These are phyloP conservation scores for Siniperca obscura DNA, from an alignment of 2,797 vertebrate species.

Conservation along the genomic window DNA sequence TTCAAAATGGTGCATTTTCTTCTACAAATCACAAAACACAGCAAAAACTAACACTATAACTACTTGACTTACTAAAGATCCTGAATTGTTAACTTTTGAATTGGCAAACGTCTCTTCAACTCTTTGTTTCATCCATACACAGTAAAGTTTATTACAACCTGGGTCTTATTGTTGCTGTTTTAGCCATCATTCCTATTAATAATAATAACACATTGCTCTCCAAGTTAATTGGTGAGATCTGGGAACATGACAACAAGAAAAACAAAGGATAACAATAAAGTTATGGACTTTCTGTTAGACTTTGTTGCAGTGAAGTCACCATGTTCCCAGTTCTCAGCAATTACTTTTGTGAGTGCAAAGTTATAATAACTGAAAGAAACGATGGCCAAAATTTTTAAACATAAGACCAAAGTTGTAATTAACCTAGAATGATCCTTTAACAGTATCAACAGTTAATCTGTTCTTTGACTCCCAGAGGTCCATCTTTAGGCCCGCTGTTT, in stretches of 20 bases:
- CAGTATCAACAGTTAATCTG: conserved; percentile 6
- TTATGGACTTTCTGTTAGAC: not conserved
- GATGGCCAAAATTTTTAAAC: not conserved
- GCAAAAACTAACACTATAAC: not conserved
- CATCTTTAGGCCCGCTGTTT: conserved; percentile 10
- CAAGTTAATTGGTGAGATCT: not conserved
- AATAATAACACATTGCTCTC: not conserved
- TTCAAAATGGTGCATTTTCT: not conserved
- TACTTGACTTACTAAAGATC: not conserved
- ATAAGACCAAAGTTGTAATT: not conserved
- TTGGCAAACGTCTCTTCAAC: not conserved
- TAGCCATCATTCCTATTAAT: not conserved
- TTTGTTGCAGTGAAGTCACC: not conserved
- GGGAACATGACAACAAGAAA: not conserved
- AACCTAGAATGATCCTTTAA: not conserved
- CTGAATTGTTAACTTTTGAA: not conserved
- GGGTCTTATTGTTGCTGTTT: not conserved
- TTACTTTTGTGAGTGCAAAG: not conserved
- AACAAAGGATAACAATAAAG: not conserved
- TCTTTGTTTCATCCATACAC: conserved; percentile 10
- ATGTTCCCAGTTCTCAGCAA: not conserved
- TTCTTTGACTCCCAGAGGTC: conserved; percentile 14
- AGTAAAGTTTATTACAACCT: conserved; percentile 7
- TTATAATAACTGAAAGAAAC: not conserved
- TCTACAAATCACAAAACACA: not conserved